Evolutionary conservation across 2,888 invertebrate genomes (phyloP).

Genomic region (Anthrax anthrax): DNA sequence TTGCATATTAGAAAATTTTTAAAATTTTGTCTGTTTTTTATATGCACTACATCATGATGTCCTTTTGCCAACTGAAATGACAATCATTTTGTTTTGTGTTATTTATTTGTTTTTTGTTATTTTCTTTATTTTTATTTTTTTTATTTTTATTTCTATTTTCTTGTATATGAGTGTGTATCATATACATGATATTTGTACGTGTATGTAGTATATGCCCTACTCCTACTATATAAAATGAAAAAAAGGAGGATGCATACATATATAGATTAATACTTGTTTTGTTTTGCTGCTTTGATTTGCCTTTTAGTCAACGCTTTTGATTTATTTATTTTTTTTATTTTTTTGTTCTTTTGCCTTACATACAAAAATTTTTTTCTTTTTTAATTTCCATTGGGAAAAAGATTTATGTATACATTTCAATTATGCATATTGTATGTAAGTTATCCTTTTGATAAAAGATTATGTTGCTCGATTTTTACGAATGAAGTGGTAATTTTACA

Average conservation of each 20-base stretch:
- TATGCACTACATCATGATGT: too few species aligned
- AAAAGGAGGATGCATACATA: too few species aligned
- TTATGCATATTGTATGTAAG: background rate
- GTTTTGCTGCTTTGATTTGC: slow-evolving; percentile 7
- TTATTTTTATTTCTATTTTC: too few species aligned
- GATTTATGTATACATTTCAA: background rate
- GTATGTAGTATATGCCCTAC: too few species aligned
- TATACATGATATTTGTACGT: too few species aligned
- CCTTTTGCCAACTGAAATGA: background rate
- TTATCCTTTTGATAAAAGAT: background rate
- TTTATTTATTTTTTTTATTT: slow-evolving; percentile 5
- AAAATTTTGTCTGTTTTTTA: too few species aligned
- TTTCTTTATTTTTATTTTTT: too few species aligned
- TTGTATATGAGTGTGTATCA: too few species aligned
- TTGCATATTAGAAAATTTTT: too few species aligned
- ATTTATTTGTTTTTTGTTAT: too few species aligned
- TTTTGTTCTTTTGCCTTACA: background rate
- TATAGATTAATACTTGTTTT: too few species aligned
- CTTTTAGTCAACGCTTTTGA: slow-evolving; percentile 7
- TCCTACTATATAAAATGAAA: too few species aligned
- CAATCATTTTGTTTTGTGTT: background rate
- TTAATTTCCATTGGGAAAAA: background rate
- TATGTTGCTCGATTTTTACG: background rate
- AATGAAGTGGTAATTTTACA: background rate
- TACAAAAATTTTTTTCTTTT: background rate